A percentile compares a stretch with the other conserved stretches of the same genome.
Evolutionary conservation across 2,113 vertebrate genomes (phyloP).

Genomic region (Miniopterus natalensis): DNA sequence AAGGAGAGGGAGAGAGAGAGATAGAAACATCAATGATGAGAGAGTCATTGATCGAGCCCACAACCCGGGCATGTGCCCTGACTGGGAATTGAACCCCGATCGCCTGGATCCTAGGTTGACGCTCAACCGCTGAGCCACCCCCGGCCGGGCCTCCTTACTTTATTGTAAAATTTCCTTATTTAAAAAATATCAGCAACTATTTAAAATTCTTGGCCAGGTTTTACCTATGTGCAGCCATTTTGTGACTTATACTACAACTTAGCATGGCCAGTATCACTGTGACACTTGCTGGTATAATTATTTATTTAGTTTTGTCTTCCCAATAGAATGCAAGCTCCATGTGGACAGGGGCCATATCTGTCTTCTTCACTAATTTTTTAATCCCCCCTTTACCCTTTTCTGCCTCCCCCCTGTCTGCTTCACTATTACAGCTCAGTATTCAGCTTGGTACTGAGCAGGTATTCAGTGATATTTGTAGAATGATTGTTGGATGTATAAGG

Average conservation of each 20-base stretch:
- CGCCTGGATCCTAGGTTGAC: too few relatives aligned
- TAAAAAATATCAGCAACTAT: neutral
- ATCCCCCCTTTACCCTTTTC: too few relatives aligned
- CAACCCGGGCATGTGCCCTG: too few relatives aligned
- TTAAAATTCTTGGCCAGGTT: neutral
- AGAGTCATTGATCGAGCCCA: too few relatives aligned
- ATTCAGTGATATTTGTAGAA: neutral
- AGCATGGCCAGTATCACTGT: neutral
- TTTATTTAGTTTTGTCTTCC: neutral
- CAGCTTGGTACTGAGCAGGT: neutral
- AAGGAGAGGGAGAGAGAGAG: too few relatives aligned
- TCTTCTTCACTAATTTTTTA: neutral
- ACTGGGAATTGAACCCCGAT: too few relatives aligned
- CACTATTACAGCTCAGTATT: neutral
- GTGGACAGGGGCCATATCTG: neutral
- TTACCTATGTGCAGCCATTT: neutral
- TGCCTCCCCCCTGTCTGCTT: neutral
- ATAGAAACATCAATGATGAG: too few relatives aligned
- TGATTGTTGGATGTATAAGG: neutral
- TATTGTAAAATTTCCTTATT: constrained; percentile 41
- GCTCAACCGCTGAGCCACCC: too few relatives aligned
- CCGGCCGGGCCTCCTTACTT: neutral
- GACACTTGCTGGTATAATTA: neutral
- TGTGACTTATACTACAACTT: neutral
- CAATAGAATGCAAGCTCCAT: neutral